These are phyloP conservation scores for Lethocerus indicus DNA, from an alignment of 1,140 invertebrate genomes.

Conservation along the genomic window DNA sequence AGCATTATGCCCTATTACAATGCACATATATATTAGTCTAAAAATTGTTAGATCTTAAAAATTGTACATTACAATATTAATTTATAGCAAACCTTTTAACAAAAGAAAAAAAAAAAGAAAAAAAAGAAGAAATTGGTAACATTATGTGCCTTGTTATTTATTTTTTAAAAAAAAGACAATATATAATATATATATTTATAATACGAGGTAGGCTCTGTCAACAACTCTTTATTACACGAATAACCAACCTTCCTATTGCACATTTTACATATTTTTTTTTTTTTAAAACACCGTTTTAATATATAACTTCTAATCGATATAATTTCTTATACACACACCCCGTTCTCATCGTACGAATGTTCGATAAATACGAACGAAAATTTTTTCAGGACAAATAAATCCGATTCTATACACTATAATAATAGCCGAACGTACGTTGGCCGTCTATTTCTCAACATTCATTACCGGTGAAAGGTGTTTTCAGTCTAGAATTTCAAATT, in stretches of 20 bases:
- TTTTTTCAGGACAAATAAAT: not conserved
- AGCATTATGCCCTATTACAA: constrained; percentile 7
- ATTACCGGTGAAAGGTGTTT: too few species aligned
- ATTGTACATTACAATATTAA: constrained; percentile 8
- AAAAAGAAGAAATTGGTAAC: constrained; percentile 9
- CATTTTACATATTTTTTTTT: not conserved
- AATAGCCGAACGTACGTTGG: not conserved
- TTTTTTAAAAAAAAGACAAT: constrained; percentile 8
- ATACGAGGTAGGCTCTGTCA: constrained; percentile 12
- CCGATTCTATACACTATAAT: constrained; percentile 5
- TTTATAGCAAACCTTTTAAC: not conserved
- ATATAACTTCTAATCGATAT: not conserved
- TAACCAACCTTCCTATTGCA: constrained; percentile 10
- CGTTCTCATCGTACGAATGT: not conserved
- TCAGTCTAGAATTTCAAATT: too few species aligned
- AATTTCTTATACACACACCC: not conserved
- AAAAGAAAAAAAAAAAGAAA: constrained; percentile 1
- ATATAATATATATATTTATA: constrained; percentile 2
- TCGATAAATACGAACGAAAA: not conserved
- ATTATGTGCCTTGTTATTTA: constrained; percentile 14
- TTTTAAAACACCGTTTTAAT: not conserved
- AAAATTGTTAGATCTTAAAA: constrained; percentile 12
- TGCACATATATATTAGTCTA: constrained; percentile 9
- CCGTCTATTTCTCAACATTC: too few species aligned
- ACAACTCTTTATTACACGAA: not conserved